phyloP scores from a whole-genome alignment of 2,888 invertebrate species.

The Epinotia bilunana region DNA sequence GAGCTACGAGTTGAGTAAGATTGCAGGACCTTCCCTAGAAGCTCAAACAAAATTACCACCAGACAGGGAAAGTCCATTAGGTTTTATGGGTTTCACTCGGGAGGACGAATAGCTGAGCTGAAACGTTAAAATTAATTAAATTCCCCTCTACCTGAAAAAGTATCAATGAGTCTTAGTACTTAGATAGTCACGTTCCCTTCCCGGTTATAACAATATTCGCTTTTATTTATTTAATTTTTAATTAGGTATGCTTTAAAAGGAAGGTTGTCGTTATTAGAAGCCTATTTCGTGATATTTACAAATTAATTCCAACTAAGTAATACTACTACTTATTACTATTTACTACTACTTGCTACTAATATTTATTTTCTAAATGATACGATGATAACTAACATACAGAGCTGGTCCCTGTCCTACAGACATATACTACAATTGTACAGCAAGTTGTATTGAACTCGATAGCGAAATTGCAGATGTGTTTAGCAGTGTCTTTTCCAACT shows the following conservation, averaged over 20 bases:
- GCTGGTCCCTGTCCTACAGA: no score
- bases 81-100: slow-evolving; percentile 77
- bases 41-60: slow-evolving; percentile 74
- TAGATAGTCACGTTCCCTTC: slow-evolving; percentile 4
- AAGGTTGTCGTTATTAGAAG: not conserved
- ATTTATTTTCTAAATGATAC: no score
- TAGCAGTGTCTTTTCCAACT: no score
- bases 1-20: slow-evolving; percentile 66
- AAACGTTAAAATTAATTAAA: slow-evolving; percentile 80
- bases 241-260: not conserved
- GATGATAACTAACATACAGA: no score
- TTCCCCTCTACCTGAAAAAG: slow-evolving; percentile 65
- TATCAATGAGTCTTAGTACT: slow-evolving; percentile 43
- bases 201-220: not conserved
- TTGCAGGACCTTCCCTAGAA: slow-evolving; percentile 65
- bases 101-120: slow-evolving; percentile 74
- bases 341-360: no score
- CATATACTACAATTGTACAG: no score
- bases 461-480: no score
- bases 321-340: no score
- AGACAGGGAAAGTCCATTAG: slow-evolving; percentile 83
- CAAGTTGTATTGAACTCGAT: no score
- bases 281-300: not conserved
- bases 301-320: no score
- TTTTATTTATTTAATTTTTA: not conserved